Evolutionary conservation across 1,140 invertebrate species (phyloP).

Genomic region (Hycleus cichorii): DNA sequence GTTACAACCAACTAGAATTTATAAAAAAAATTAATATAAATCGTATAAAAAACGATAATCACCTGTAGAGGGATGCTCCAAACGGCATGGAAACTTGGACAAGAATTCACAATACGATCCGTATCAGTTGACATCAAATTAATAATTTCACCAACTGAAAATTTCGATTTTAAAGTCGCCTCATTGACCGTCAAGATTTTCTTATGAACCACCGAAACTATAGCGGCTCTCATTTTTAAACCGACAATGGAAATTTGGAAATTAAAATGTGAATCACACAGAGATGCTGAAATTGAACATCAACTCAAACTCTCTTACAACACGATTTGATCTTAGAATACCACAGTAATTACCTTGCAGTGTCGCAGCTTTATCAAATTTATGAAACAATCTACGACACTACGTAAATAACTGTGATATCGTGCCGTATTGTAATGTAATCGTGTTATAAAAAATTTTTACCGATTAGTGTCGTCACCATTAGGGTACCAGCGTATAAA

Average conservation of each 20-base stretch:
- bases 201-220: slow-evolving; percentile 79
- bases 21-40: slow-evolving; percentile 1
- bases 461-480: slow-evolving; percentile 58
- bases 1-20: slow-evolving; percentile 69
- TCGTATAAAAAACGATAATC: slow-evolving; percentile 25
- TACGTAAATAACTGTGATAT: too few relatives aligned
- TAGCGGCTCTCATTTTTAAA: slow-evolving; percentile 76
- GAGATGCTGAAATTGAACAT: slow-evolving; percentile 47
- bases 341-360: too few relatives aligned
- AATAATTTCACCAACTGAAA: slow-evolving; percentile 79
- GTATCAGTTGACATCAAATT: slow-evolving; percentile 97
- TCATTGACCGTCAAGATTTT: slow-evolving; percentile 65
- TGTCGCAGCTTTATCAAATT: background rate
- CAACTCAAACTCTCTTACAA: too few relatives aligned
- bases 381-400: background rate
- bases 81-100: slow-evolving; percentile 90
- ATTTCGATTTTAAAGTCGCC: slow-evolving; percentile 49
- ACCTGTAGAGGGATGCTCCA: slow-evolving; percentile 96
- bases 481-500: slow-evolving; percentile 68
- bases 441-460: slow-evolving; percentile 18
- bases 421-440: too few relatives aligned
- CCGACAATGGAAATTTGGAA: slow-evolving; percentile 79
- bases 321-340: too few relatives aligned
- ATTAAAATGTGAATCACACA: slow-evolving; percentile 83
- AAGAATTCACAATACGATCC: slow-evolving; percentile 91